Evolutionary conservation across 2,888 invertebrate genomes (phyloP).

Genomic region (Aleiodes alternator): DNA sequence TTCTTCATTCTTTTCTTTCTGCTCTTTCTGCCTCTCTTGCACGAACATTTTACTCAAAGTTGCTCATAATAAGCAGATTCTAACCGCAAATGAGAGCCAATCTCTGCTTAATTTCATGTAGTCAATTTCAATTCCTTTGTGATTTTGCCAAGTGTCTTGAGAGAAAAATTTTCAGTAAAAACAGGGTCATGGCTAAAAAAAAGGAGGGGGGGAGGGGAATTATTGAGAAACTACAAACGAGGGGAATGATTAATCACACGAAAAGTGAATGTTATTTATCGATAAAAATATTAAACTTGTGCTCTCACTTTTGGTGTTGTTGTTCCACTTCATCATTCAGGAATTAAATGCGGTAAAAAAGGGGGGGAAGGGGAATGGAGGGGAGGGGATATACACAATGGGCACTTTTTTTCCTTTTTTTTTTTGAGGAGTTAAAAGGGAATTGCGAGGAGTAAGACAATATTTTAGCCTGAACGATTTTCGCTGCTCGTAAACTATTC

Average conservation of each 20-base stretch:
- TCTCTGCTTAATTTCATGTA: conserved; percentile 4
- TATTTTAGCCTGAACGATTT: conserved; percentile 72
- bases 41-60: too few species aligned
- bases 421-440: neutral
- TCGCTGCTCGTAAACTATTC: conserved; percentile 75
- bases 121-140: conserved; percentile 11
- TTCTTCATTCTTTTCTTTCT: too few species aligned
- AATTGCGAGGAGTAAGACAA: conserved; percentile 62
- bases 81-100: conserved; percentile 12
- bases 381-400: neutral
- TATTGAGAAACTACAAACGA: conserved; percentile 24
- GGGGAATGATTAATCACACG: conserved; percentile 17
- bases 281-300: conserved; percentile 3
- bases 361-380: neutral
- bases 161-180: neutral
- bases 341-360: neutral
- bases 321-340: neutral
- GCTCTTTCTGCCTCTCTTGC: too few species aligned
- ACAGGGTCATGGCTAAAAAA: neutral
- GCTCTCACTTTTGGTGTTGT: conserved; percentile 17
- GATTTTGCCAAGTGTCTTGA: neutral
- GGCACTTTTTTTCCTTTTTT: neutral
- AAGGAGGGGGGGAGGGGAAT: neutral
- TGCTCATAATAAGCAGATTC: neutral
- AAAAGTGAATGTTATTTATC: conserved; percentile 21